Percentiles rank a stretch among this genome's conserved stretches.
phyloP scores from a whole-genome alignment of 1,140 invertebrate species.

The Platorchestia sp. region DNA sequence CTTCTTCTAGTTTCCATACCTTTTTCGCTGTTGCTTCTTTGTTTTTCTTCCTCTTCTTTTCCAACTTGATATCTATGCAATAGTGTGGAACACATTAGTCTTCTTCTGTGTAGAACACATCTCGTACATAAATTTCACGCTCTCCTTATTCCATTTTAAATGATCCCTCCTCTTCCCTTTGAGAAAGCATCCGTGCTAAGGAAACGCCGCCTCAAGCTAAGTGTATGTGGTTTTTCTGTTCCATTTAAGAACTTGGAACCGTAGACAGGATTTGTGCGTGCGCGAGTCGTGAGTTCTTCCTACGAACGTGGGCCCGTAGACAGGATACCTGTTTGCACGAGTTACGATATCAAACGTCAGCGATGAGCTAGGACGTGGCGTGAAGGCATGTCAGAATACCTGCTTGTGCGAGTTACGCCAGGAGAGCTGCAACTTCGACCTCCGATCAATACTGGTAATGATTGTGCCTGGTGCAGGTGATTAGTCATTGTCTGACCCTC shows the following conservation, averaged over 20 bases:
- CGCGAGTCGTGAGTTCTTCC: neutral
- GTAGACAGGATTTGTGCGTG: neutral
- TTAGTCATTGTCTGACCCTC: constrained; percentile 53
- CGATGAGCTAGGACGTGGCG: neutral
- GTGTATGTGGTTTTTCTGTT: too few relatives aligned
- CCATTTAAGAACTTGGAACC: neutral
- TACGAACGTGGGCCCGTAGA: neutral
- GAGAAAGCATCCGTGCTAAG: too few relatives aligned
- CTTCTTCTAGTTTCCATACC: too few relatives aligned
- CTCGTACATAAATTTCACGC: too few relatives aligned
- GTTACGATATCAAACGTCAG: neutral
- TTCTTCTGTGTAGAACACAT: too few relatives aligned
- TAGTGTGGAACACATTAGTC: too few relatives aligned
- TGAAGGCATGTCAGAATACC: neutral
- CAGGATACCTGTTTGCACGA: neutral
- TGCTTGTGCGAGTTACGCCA: neutral
- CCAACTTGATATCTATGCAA: too few relatives aligned
- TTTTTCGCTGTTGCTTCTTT: too few relatives aligned
- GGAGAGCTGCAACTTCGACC: neutral
- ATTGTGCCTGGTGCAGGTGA: neutral
- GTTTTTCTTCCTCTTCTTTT: too few relatives aligned
- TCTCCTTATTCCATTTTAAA: too few relatives aligned
- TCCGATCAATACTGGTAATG: constrained; percentile 36
- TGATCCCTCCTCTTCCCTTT: too few relatives aligned
- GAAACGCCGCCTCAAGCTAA: too few relatives aligned